Evolutionary conservation across 2,113 vertebrate species (phyloP).

Genomic region (Erythrocercus mccallii): DNA sequence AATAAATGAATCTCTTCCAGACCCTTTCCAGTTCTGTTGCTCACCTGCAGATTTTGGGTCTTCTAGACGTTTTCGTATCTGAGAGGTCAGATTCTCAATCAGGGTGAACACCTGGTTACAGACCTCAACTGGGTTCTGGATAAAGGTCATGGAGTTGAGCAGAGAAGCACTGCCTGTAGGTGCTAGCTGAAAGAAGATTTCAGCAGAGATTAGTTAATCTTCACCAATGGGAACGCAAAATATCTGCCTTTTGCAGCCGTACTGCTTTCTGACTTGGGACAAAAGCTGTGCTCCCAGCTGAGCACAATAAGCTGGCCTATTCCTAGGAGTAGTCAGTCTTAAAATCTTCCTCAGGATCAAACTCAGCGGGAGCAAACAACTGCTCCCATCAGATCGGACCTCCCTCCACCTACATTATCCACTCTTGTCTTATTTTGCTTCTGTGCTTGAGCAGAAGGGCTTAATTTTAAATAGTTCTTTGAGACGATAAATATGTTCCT

Average conservation of each 20-base stretch:
- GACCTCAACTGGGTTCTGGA: conserved; percentile 89
- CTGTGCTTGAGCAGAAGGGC: not conserved
- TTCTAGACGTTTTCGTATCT: conserved; percentile 89
- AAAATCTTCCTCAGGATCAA: not conserved
- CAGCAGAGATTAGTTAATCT: not conserved
- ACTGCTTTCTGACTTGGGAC: not conserved
- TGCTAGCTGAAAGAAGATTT: conserved; percentile 78
- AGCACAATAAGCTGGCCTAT: not conserved
- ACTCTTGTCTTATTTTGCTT: not conserved
- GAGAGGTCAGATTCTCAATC: conserved; percentile 92
- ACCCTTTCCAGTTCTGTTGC: not conserved
- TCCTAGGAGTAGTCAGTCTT: not conserved
- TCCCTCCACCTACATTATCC: not conserved
- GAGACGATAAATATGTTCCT: not conserved
- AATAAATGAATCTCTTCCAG: not conserved
- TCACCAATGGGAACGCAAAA: not conserved
- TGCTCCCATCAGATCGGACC: not conserved
- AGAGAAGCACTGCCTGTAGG: conserved; percentile 87
- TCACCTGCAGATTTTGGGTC: conserved; percentile 92
- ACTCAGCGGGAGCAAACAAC: not conserved
- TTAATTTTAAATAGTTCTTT: not conserved
- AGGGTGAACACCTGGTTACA: conserved; percentile 90
- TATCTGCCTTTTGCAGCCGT: not conserved
- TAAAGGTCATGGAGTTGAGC: conserved; percentile 89
- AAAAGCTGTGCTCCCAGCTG: not conserved